phyloP scores from a whole-genome alignment of 2,797 vertebrate species.

The Sebastes ruberrimus region DNA sequence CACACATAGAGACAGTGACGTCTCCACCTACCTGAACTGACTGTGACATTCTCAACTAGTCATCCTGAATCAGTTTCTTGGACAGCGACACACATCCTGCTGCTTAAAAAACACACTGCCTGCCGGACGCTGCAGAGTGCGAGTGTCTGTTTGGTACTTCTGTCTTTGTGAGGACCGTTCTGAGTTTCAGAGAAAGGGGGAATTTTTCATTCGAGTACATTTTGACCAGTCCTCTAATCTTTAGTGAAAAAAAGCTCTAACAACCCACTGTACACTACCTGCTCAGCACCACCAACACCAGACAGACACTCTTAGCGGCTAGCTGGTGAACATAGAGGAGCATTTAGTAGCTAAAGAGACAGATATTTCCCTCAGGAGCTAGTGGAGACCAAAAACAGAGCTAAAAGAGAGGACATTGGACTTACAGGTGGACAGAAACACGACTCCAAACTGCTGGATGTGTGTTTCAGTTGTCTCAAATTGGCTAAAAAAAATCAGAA shows the following conservation, averaged over 20 bases:
- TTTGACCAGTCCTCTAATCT: background rate
- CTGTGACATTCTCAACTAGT: conserved; percentile 75
- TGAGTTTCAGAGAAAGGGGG: background rate
- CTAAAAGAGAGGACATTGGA: background rate
- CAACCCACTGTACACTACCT: background rate
- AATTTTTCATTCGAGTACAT: background rate
- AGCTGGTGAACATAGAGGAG: background rate
- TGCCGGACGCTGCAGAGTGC: background rate
- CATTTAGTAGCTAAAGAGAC: background rate
- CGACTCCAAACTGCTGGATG: background rate
- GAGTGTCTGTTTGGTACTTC: background rate
- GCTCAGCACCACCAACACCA: background rate
- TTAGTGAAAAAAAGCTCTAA: background rate
- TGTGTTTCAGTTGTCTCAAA: too few relatives aligned
- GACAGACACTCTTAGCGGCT: fast-evolving
- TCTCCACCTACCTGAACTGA: conserved; percentile 34
- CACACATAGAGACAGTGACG: conserved; percentile 3
- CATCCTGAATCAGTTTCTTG: conserved; percentile 68
- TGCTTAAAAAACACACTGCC: conserved; percentile 29
- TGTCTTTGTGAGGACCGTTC: conserved; percentile 45
- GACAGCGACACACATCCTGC: conserved; percentile 53
- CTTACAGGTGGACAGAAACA: background rate
- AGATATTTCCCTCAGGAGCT: background rate
- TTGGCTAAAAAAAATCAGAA: too few relatives aligned
- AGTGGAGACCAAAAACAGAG: background rate